These are phyloP conservation scores for Oxyura jamaicensis DNA, from an alignment of 2,113 vertebrate species.

Conservation along the genomic window DNA sequence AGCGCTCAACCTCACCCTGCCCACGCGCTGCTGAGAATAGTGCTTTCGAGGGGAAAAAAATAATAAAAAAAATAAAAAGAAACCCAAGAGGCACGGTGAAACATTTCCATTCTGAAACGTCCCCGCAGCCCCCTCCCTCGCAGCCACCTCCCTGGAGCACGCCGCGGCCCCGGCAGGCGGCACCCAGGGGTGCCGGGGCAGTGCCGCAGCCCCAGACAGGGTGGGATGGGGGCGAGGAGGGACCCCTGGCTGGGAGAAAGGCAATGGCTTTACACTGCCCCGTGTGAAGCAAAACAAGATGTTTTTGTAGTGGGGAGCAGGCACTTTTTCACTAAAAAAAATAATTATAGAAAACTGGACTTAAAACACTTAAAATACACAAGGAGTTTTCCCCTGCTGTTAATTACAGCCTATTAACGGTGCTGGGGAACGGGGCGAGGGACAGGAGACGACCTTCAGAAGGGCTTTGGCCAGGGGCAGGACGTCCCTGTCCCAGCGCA, in stretches of 20 bases:
- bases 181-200: background rate
- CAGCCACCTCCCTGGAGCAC: background rate
- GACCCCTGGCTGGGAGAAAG: background rate
- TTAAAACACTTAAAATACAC: background rate
- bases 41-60: background rate
- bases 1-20: background rate
- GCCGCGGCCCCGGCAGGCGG: accelerated
- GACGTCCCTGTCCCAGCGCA: accelerated
- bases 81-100: background rate
- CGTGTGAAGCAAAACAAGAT: background rate
- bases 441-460: background rate
- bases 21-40: background rate
- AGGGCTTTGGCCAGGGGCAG: background rate
- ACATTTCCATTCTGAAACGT: background rate
- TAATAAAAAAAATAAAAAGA: background rate
- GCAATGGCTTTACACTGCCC: background rate
- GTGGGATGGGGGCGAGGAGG: background rate
- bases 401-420: background rate
- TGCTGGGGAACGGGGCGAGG: background rate
- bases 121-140: background rate
- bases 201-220: accelerated
- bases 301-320: background rate
- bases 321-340: background rate
- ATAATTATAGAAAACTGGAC: background rate
- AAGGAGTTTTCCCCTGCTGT: background rate